Conservation (phyloP, 2,888 invertebrate genomes). For the Eilema sororculum region DNA sequence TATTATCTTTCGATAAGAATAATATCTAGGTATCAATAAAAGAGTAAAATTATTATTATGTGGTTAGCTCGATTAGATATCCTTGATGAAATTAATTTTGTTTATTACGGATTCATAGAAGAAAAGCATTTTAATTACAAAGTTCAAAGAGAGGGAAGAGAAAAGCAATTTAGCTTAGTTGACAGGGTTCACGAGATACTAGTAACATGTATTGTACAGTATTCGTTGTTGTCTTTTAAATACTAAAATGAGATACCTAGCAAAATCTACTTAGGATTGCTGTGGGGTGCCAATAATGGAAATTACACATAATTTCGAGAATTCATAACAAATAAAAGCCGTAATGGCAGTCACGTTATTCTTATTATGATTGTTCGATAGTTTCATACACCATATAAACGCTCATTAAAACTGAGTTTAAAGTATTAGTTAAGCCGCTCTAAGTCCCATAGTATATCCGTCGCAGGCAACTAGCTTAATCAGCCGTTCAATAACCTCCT, state of each 20-base stretch:
- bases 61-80: not conserved
- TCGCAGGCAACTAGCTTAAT: too few species aligned
- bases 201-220: not conserved
- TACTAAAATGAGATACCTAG: not conserved
- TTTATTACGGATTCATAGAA: not conserved
- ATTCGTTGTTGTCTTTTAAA: not conserved
- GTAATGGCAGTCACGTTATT: too few species aligned
- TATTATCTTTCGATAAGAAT: slow-evolving; percentile 1
- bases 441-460: too few species aligned
- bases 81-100: not conserved
- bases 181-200: not conserved
- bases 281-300: too few species aligned
- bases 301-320: too few species aligned
- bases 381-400: too few species aligned
- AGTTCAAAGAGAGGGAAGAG: slow-evolving; percentile 2
- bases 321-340: too few species aligned
- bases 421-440: too few species aligned
- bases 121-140: not conserved
- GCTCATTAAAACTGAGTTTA: too few species aligned
- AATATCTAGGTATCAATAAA: not conserved
- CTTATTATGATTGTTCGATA: too few species aligned
- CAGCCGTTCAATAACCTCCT: too few species aligned
- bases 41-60: not conserved
- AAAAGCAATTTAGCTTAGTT: not conserved
- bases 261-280: too few species aligned